Evolutionary conservation across 1,140 invertebrate genomes (phyloP).

Genomic region (Aphidius ervi): DNA sequence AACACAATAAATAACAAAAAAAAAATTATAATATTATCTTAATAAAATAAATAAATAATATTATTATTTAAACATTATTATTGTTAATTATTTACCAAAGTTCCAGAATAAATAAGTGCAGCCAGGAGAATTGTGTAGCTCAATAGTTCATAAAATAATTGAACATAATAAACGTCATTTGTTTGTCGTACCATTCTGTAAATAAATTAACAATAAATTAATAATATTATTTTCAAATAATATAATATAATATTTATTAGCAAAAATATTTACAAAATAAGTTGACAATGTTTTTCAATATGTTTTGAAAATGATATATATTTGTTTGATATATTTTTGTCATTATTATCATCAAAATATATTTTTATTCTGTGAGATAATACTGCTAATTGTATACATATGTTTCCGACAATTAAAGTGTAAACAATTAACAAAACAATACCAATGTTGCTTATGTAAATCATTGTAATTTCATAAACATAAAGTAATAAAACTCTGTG

Average conservation of each 20-base stretch:
- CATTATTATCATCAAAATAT: neutral
- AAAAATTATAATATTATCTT: too few species aligned
- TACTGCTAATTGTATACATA: neutral
- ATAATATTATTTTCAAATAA: neutral
- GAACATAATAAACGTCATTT: neutral
- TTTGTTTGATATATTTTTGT: neutral
- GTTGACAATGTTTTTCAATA: neutral
- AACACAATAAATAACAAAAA: too few species aligned
- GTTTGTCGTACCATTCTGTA: neutral
- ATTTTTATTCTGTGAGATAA: conserved; percentile 5
- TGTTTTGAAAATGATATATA: too few species aligned
- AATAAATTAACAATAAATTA: neutral
- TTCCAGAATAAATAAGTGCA: too few species aligned
- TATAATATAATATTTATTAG: neutral
- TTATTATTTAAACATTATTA: too few species aligned
- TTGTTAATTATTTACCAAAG: too few species aligned
- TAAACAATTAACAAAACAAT: neutral
- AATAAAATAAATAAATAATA: too few species aligned
- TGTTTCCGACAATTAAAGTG: neutral
- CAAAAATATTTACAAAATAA: neutral
- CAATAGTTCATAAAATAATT: neutral
- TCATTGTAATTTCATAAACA: neutral
- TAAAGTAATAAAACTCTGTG: neutral
- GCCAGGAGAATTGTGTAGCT: neutral
- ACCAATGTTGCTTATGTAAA: neutral